These are phyloP conservation scores for Paracanthobrama guichenoti DNA, from an alignment of 2,113 vertebrate genomes.

Conservation along the genomic window DNA sequence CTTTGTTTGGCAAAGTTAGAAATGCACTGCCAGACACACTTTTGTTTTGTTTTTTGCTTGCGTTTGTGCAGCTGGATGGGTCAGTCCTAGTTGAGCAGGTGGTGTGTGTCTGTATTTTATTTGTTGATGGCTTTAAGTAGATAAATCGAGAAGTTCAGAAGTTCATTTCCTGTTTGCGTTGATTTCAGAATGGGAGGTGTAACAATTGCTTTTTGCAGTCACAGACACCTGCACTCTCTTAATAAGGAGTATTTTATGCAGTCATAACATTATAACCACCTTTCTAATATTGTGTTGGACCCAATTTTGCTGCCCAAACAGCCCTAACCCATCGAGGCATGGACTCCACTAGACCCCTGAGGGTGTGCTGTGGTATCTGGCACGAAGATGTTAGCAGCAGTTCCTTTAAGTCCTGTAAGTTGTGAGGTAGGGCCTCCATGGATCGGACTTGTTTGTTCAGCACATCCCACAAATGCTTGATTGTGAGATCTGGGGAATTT, in stretches of 20 bases:
- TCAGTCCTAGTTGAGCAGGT: background rate
- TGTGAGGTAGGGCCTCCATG: no score
- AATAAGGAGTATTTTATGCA: background rate
- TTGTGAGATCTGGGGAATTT: no score
- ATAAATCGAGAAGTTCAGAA: slow-evolving; percentile 17
- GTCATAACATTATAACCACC: no score
- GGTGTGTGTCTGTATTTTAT: background rate
- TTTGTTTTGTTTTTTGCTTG: background rate
- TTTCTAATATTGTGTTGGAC: no score
- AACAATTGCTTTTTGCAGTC: background rate
- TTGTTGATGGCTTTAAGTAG: background rate
- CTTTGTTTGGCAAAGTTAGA: background rate
- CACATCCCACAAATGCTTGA: no score
- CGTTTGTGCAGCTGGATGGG: background rate
- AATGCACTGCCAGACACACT: background rate
- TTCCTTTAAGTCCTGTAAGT: no score
- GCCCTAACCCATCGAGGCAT: no score
- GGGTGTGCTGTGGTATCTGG: no score
- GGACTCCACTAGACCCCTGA: no score
- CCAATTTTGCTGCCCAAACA: no score
- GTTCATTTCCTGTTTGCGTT: background rate
- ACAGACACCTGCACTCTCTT: background rate
- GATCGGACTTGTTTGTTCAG: no score
- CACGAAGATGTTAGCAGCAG: no score
- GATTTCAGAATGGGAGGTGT: background rate